phyloP scores from a whole-genome alignment of 2,797 vertebrate genomes.

The Acrossocheilus fasciatus region DNA sequence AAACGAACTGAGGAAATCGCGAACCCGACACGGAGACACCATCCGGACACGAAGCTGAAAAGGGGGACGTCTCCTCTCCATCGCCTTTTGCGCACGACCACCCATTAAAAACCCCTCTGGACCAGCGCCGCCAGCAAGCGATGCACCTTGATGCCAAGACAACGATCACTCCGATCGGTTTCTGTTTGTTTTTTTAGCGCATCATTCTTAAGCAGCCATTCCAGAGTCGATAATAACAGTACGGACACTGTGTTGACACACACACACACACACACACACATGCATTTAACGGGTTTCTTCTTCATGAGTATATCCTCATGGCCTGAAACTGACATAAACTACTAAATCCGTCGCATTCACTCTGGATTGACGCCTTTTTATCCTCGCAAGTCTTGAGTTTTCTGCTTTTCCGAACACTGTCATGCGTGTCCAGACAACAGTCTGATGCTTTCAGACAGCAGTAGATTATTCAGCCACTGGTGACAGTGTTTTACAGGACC shows the following conservation, averaged over 20 bases:
- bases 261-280: background rate
- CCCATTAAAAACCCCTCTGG: constrained; percentile 74
- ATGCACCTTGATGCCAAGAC: constrained; percentile 73
- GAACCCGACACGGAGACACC: constrained; percentile 55
- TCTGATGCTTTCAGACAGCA: constrained; percentile 70
- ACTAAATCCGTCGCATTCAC: background rate
- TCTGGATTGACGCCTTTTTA: background rate
- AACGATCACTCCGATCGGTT: constrained; percentile 52
- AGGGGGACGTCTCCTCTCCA: constrained; percentile 68
- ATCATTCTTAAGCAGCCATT: constrained; percentile 60
- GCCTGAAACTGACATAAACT: constrained; percentile 63
- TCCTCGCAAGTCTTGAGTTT: constrained; percentile 14
- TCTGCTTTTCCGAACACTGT: constrained; percentile 59
- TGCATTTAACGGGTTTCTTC: constrained; percentile 68
- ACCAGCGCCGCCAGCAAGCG: constrained; percentile 78
- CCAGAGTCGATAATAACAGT: constrained; percentile 56
- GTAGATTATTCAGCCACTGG: constrained; percentile 62
- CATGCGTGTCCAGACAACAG: constrained; percentile 72
- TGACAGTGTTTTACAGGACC: constrained; percentile 59
- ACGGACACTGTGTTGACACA: constrained; percentile 72
- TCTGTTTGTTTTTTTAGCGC: constrained; percentile 55
- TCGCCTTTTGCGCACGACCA: constrained; percentile 72
- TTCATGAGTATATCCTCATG: constrained; percentile 62
- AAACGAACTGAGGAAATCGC: constrained; percentile 44
- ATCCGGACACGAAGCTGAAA: constrained; percentile 74